Evolutionary conservation across 2,888 invertebrate species (phyloP), one percentile per base, ranked within the genome.

Genomic region (Rotaria macrura): DNA sequence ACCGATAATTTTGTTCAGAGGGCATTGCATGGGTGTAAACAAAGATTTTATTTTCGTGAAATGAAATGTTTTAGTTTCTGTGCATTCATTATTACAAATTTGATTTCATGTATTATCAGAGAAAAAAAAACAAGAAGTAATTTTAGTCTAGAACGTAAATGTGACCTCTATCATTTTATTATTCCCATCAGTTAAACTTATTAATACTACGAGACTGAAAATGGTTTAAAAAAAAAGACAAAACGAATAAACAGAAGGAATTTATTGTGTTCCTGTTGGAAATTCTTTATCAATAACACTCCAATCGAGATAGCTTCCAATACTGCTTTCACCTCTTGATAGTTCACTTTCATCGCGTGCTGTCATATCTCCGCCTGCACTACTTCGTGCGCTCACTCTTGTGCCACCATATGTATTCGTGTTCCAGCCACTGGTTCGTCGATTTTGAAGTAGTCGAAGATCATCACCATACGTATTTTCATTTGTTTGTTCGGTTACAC

Each of bases 301-400:
- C 79, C 79, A 79, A 43, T 79, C 79, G 43, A 79, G 2, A 4
- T 10, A 23, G 17, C 43, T 43, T 1, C 3, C n/a, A 43, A 79
- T n/a, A n/a, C 79, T 79, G 43, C 79, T 79, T n/a, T 79, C 79
- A 43, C 43, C 43, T 79, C 1, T n/a, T 0, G 79, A 79, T 10
- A 79, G 5, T 79, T 79, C 79, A 79, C 79, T 79, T 79, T 79
- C 79, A 43, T 79, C 79, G 12, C 79, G 40, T n/a, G 79, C 79
- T n/a, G 79, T 79, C 79, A 43, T 40, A n/a, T 79, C 43, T n/a
- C 79, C 43, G 43, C 43, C 79, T 25, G 43, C 43, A 25, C 40
- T 43, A 43, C 43, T 40, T 43, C 79, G 79, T 43, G 79, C 79
- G n/a, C 79, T 79, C 40, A n/a, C 43, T 43, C 43, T 79, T 40